Conservation (phyloP, 2,888 invertebrate species). For the Pristionchus exspectatus region DNA sequence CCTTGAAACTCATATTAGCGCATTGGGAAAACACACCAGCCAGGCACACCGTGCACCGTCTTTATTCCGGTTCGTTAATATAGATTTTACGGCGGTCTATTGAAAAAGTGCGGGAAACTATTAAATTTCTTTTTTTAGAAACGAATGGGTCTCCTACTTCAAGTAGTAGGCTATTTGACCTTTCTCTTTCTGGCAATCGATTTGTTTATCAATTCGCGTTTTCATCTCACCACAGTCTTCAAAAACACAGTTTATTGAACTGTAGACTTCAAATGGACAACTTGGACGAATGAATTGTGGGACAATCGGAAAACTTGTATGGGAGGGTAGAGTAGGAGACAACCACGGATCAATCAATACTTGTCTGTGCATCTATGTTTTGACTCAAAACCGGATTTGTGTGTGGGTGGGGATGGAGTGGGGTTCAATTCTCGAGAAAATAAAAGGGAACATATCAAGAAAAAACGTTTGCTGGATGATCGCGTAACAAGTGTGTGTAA, state of each 20-base stretch:
- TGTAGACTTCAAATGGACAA: background rate
- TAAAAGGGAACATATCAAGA: no score
- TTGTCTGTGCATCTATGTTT: constrained; percentile 17
- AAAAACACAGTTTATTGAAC: constrained; percentile 42
- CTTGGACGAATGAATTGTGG: background rate
- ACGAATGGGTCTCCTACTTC: background rate
- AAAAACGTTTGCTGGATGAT: background rate
- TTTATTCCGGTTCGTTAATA: no score
- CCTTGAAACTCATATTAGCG: no score
- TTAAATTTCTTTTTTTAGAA: no score
- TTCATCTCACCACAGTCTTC: background rate
- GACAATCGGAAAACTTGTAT: constrained; percentile 12
- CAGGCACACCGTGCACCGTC: no score
- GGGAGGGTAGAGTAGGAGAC: background rate
- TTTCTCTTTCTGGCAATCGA: background rate
- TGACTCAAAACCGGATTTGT: constrained; percentile 41
- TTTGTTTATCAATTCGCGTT: background rate
- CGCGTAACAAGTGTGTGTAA: background rate
- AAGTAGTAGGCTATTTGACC: background rate
- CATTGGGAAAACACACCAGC: no score
- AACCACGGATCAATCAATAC: constrained; percentile 42
- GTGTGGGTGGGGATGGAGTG: background rate
- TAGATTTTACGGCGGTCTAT: no score
- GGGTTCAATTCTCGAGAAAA: background rate
- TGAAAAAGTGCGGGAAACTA: no score